Evolutionary conservation across 1,140 invertebrate species (phyloP).

Genomic region (Belonocnema kinseyi): DNA sequence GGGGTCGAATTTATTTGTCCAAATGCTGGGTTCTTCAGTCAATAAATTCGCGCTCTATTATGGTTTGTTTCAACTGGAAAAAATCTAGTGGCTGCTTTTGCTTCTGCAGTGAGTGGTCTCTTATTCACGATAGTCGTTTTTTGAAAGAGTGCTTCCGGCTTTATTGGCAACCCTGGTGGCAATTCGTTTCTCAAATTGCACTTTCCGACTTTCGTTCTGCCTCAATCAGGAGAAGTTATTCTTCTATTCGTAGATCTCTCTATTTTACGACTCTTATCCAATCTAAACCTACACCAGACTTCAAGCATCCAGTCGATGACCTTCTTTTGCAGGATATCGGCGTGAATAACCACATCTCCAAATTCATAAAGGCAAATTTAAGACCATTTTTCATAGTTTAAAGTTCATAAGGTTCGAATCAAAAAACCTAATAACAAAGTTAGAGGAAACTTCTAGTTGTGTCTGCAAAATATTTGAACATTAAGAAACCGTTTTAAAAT

Average conservation of each 20-base stretch:
- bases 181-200: conserved; percentile 20
- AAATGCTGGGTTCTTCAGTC: no score
- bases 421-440: no score
- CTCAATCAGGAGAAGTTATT: conserved; percentile 26
- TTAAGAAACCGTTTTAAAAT: no score
- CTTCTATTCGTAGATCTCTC: conserved; percentile 1
- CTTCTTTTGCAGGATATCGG: no score
- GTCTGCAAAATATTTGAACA: no score
- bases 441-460: no score
- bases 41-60: background rate
- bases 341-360: no score
- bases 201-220: conserved; percentile 10
- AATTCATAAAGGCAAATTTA: no score
- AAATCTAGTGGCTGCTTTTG: background rate
- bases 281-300: background rate
- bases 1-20: no score
- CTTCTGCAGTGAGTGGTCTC: background rate
- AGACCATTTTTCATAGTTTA: no score
- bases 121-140: conserved; percentile 15
- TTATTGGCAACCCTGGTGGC: conserved; percentile 20
- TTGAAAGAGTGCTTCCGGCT: conserved; percentile 1
- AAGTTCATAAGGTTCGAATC: no score
- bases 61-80: background rate
- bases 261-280: background rate
- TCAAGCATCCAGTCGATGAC: no score